Conservation (phyloP, 2,797 vertebrate species). For the Triplophysa yarkandensis region DNA sequence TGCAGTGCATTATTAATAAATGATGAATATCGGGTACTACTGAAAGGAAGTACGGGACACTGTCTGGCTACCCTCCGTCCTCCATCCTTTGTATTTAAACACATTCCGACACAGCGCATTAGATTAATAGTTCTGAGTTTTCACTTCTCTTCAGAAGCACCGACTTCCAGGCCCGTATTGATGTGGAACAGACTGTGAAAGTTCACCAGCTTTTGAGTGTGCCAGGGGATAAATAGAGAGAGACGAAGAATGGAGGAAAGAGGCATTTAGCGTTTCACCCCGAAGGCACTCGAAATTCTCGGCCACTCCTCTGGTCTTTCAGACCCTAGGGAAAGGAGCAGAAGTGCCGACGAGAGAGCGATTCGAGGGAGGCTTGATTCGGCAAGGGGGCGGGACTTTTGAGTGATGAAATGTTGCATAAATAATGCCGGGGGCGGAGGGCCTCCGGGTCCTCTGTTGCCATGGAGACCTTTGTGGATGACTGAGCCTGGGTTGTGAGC, state of each 20-base stretch:
- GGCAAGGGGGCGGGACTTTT: conserved; percentile 63
- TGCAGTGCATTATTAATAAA: conserved; percentile 41
- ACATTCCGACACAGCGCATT: conserved; percentile 11
- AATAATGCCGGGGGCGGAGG: conserved; percentile 64
- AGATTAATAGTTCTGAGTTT: conserved; percentile 20
- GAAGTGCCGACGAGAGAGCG: conserved; percentile 48
- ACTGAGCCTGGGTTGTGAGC: conserved; percentile 67
- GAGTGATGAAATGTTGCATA: conserved; percentile 74
- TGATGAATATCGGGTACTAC: conserved; percentile 43
- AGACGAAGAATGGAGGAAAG: conserved; percentile 21
- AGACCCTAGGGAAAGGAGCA: conserved; percentile 35
- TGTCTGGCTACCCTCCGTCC: no score
- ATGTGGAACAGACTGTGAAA: conserved; percentile 41
- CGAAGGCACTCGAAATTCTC: conserved; percentile 32
- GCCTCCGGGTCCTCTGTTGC: conserved; percentile 74
- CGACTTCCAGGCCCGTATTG: conserved; percentile 28
- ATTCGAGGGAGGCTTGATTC: conserved; percentile 61
- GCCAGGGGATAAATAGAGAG: conserved; percentile 26
- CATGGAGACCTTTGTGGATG: conserved; percentile 84
- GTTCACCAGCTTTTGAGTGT: conserved; percentile 31
- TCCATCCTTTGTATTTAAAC: conserved; percentile 32
- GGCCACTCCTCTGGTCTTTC: conserved; percentile 16
- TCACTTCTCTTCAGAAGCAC: conserved; percentile 1
- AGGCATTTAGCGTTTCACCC: conserved; percentile 44
- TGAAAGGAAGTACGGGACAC: no score